phyloP scores from a whole-genome alignment of 2,888 invertebrate species.

The Drosophila nigricruria region DNA sequence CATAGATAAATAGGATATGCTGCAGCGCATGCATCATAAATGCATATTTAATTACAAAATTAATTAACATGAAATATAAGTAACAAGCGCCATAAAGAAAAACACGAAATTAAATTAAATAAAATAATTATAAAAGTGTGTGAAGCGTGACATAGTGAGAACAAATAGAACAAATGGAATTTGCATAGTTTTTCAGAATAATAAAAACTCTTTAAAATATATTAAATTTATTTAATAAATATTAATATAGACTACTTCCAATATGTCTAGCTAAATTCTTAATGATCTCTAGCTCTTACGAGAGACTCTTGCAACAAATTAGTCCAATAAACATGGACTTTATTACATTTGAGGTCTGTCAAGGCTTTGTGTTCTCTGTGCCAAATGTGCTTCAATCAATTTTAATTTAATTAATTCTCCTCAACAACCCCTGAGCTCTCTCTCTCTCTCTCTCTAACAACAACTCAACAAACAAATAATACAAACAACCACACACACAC shows the following conservation, averaged over 20 bases:
- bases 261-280: neutral
- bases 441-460: neutral
- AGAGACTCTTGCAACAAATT: conserved; percentile 29
- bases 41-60: conserved; percentile 80
- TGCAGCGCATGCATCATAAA: conserved; percentile 58
- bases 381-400: conserved; percentile 66
- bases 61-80: conserved; percentile 75
- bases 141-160: conserved; percentile 36
- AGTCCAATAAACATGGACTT: conserved; percentile 32
- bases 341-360: conserved; percentile 38
- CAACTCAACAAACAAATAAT: conserved; percentile 34
- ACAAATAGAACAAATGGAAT: conserved; percentile 41
- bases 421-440: conserved; percentile 34
- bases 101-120: conserved; percentile 33
- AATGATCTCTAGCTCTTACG: neutral
- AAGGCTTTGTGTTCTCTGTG: conserved; percentile 41
- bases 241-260: neutral
- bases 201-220: neutral
- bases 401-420: conserved; percentile 74
- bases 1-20: conserved; percentile 42
- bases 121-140: conserved; percentile 41
- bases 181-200: neutral
- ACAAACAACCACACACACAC: conserved; percentile 22
- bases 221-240: neutral
- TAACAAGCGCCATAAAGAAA: conserved; percentile 32